Conservation (phyloP, 2,797 vertebrate genomes). For the Hippocampus kuda region DNA sequence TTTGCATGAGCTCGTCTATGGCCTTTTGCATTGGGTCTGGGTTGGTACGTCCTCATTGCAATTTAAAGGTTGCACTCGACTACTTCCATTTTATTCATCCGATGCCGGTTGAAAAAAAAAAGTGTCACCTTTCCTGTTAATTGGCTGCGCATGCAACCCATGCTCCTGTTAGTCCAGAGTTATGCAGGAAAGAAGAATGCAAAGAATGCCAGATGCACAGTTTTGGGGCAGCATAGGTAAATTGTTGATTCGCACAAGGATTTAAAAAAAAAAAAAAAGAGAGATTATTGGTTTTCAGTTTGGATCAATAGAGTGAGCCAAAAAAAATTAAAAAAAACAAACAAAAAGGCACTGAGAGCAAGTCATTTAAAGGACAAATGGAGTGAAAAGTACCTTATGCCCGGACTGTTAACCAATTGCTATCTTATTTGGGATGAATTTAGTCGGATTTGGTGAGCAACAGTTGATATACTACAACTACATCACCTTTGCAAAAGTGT, state of each 20-base stretch:
- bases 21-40: too few relatives aligned
- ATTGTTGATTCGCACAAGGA: slow-evolving; percentile 21
- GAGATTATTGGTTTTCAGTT: slow-evolving; percentile 31
- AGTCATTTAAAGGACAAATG: neutral
- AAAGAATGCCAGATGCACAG: slow-evolving; percentile 8
- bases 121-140: neutral
- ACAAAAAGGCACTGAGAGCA: slow-evolving; percentile 4
- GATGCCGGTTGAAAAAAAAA: too few relatives aligned
- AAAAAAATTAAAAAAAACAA: slow-evolving; percentile 10
- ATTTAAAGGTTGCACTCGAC: neutral
- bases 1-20: too few relatives aligned
- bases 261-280: slow-evolving; percentile 19
- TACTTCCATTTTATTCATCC: too few relatives aligned
- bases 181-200: neutral
- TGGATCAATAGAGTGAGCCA: slow-evolving; percentile 26
- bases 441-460: neutral
- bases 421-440: neutral
- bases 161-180: neutral
- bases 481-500: neutral
- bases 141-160: neutral
- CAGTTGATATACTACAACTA: neutral
- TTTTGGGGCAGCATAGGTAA: slow-evolving; percentile 6
- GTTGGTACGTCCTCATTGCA: neutral
- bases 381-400: neutral
- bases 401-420: neutral